phyloP scores from a whole-genome alignment of 1,140 invertebrate species.

The Leguminivora glycinivorella region DNA sequence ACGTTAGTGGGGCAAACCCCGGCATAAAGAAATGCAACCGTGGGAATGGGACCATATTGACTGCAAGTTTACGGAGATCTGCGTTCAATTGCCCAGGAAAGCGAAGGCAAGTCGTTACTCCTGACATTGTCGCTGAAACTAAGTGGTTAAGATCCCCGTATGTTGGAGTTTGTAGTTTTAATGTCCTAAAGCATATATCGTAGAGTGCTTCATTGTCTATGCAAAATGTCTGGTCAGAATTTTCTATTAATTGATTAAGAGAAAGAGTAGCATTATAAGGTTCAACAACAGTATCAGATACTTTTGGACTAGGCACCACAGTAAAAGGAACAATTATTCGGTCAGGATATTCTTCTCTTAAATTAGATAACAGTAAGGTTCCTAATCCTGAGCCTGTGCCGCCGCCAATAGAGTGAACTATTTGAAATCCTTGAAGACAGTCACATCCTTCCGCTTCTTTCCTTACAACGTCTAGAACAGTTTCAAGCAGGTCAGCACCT shows the following conservation, averaged over 20 bases:
- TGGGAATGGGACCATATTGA: conserved; percentile 98
- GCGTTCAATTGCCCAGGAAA: background rate
- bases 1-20: conserved; percentile 87
- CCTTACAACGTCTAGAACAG: conserved; percentile 91
- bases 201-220: conserved; percentile 90
- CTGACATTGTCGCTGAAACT: conserved; percentile 87
- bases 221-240: conserved; percentile 83
- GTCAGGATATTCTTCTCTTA: conserved; percentile 86
- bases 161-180: conserved; percentile 88
- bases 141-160: conserved; percentile 88
- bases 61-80: conserved; percentile 94
- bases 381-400: conserved; percentile 92
- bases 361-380: conserved; percentile 83
- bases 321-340: conserved; percentile 92
- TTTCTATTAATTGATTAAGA: conserved; percentile 88
- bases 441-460: conserved; percentile 94
- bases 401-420: conserved; percentile 85
- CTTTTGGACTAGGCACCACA: conserved; percentile 89
- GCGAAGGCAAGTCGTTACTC: conserved; percentile 46
- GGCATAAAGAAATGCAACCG: conserved; percentile 87
- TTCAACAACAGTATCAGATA: conserved; percentile 91
- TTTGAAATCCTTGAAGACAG: conserved; percentile 86
- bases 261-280: conserved; percentile 90
- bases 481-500: conserved; percentile 94
- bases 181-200: conserved; percentile 92